Conservation (phyloP, 2,797 vertebrate species). For the Carcharodon carcharias region DNA sequence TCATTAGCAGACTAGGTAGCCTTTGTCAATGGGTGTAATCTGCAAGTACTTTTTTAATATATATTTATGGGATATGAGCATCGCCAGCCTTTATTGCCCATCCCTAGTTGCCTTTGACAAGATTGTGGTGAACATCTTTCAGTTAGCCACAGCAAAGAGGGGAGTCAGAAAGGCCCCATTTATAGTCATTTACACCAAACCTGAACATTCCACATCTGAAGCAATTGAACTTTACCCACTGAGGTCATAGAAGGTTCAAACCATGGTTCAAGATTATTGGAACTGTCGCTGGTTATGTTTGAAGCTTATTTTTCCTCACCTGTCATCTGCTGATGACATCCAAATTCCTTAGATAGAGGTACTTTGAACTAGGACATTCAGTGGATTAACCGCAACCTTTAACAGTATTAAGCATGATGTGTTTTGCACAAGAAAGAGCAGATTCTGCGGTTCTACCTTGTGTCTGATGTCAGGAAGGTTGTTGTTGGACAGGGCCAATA, state of each 20-base stretch:
- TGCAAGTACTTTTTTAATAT: background rate
- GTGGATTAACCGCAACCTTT: background rate
- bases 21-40: background rate
- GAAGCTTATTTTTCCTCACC: background rate
- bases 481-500: background rate
- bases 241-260: background rate
- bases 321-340: background rate
- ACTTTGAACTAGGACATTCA: background rate
- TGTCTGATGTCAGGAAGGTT: background rate
- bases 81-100: no score
- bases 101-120: no score
- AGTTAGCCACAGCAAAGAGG: background rate
- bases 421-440: background rate
- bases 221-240: background rate
- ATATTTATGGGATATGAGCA: no score
- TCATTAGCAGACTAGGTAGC: background rate
- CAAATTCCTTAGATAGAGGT: background rate
- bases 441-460: background rate
- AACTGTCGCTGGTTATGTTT: background rate
- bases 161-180: background rate
- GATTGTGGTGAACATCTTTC: background rate
- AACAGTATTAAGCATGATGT: background rate
- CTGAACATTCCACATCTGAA: background rate
- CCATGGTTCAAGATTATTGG: background rate
- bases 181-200: background rate